Evolutionary conservation across 2,113 vertebrate genomes (phyloP).

Genomic region (Etia nguti): DNA sequence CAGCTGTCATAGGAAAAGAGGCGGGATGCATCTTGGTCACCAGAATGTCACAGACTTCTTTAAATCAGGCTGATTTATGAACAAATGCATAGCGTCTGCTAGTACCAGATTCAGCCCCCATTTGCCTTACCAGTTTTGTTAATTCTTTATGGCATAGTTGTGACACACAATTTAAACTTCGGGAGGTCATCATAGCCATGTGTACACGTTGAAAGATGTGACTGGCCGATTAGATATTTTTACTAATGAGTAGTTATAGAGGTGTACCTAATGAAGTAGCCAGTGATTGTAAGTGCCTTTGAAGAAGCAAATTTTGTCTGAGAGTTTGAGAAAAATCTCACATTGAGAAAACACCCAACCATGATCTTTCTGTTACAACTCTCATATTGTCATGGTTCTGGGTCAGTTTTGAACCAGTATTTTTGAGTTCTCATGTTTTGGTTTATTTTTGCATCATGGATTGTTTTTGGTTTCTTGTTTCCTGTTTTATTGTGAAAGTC

Average conservation of each 20-base stretch:
- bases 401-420: no score
- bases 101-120: neutral
- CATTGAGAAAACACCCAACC: neutral
- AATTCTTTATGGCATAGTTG: neutral
- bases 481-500: no score
- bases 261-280: neutral
- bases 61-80: neutral
- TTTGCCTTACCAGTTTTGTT: neutral
- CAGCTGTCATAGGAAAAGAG: neutral
- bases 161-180: neutral
- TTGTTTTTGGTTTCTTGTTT: no score
- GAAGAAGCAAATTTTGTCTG: neutral
- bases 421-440: no score
- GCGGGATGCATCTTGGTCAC: neutral
- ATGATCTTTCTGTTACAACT: neutral
- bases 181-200: neutral
- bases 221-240: accelerated
- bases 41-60: neutral
- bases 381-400: no score
- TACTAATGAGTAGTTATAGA: neutral
- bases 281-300: neutral
- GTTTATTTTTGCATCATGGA: no score
- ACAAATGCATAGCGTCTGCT: neutral
- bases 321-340: neutral
- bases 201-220: neutral